These are phyloP conservation scores for Panthera tigris DNA, from an alignment of 2,113 vertebrate species.

Conservation along the genomic window DNA sequence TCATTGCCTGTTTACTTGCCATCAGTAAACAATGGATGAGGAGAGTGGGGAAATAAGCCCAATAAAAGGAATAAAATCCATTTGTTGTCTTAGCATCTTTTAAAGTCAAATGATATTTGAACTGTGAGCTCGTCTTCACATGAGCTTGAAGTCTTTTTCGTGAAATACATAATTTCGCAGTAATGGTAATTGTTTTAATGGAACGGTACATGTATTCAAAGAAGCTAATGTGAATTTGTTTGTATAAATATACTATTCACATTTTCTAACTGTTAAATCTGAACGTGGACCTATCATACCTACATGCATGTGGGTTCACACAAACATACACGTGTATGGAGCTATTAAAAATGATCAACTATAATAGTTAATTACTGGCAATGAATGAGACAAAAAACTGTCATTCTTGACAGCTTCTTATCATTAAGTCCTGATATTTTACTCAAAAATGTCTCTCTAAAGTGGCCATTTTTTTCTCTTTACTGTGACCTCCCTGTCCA, in stretches of 20 bases:
- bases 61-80: not conserved
- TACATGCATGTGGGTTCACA: not conserved
- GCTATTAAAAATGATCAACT: not conserved
- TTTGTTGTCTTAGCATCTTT: not conserved
- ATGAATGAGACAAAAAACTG: not conserved
- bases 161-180: not conserved
- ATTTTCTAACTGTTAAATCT: not conserved
- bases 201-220: not conserved
- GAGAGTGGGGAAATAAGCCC: not conserved
- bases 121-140: not conserved
- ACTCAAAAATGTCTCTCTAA: not conserved
- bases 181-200: not conserved
- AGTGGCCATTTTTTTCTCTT: not conserved
- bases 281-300: not conserved
- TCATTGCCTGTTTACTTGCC: not conserved
- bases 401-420: not conserved
- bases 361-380: not conserved
- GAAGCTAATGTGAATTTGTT: not conserved
- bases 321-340: not conserved
- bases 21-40: not conserved
- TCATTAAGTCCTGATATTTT: not conserved
- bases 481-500: not conserved
- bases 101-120: constrained; percentile 13
- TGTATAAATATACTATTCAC: not conserved
- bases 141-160: not conserved